phyloP scores from a whole-genome alignment of 2,113 vertebrate genomes.

The Nibea albiflora region DNA sequence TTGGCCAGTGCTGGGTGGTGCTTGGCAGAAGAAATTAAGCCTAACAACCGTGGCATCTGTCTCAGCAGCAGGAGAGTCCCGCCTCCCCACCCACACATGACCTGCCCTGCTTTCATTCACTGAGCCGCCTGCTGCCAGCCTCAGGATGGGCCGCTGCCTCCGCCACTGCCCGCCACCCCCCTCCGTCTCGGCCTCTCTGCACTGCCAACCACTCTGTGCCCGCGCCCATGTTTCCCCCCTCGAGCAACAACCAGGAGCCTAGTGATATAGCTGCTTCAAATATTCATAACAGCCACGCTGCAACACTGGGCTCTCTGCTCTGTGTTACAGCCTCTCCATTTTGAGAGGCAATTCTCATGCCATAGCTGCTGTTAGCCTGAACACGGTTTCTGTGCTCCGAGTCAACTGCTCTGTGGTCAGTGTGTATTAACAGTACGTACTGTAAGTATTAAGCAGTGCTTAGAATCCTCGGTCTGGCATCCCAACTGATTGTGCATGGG shows the following conservation, averaged over 20 bases:
- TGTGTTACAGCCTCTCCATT: conserved; percentile 68
- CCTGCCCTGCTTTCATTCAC: conserved; percentile 79
- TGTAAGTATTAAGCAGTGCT: conserved; percentile 49
- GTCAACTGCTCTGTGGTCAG: conserved; percentile 50
- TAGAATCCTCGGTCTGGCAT: conserved; percentile 38
- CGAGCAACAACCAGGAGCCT: conserved; percentile 72
- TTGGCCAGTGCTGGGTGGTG: conserved; percentile 76
- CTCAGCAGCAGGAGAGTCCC: conserved; percentile 85
- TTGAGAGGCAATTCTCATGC: conserved; percentile 70
- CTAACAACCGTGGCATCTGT: conserved; percentile 85
- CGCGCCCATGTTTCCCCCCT: conserved; percentile 65
- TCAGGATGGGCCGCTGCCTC: conserved; percentile 73
- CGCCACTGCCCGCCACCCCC: conserved; percentile 57
- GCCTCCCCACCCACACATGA: conserved; percentile 84
- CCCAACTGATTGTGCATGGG: conserved; percentile 38
- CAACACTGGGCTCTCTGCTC: conserved; percentile 59
- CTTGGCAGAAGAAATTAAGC: conserved; percentile 82
- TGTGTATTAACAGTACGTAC: conserved; percentile 42
- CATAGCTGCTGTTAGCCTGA: conserved; percentile 50
- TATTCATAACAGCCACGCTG: conserved; percentile 74
- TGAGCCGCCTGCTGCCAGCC: conserved; percentile 77
- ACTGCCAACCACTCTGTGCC: conserved; percentile 70
- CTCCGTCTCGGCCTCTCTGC: conserved; percentile 49
- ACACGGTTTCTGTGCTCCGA: conserved; percentile 42
- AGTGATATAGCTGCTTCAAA: conserved; percentile 76